These are phyloP conservation scores for Sinohyriopsis cumingii DNA, from an alignment of 2,888 invertebrate species.

Conservation along the genomic window DNA sequence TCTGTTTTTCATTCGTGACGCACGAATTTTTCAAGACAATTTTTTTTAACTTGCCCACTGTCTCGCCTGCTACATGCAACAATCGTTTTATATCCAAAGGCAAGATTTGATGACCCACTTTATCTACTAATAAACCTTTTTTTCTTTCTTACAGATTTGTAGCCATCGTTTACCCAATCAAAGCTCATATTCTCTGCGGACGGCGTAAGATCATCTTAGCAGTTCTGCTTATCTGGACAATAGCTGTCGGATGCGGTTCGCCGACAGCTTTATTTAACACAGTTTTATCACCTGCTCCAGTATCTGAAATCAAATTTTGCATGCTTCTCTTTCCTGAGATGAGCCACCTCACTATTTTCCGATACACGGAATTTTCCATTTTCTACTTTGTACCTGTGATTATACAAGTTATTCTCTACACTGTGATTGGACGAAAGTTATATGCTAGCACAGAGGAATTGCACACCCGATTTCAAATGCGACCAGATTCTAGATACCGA, in stretches of 20 bases:
- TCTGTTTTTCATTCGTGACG: too few species aligned
- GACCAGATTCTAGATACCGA: conserved; percentile 45
- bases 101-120: too few species aligned
- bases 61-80: too few species aligned
- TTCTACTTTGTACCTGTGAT: conserved; percentile 70
- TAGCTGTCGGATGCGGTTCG: conserved; percentile 62
- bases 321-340: conserved; percentile 54
- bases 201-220: conserved; percentile 62
- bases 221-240: conserved; percentile 68
- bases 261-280: conserved; percentile 66
- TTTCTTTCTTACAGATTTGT: conserved; percentile 65
- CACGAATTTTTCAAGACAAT: too few species aligned
- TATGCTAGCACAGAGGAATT: conserved; percentile 65
- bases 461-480: conserved; percentile 54
- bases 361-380: conserved; percentile 64
- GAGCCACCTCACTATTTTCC: conserved; percentile 50
- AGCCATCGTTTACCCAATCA: conserved; percentile 71
- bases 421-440: conserved; percentile 63
- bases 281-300: conserved; percentile 27
- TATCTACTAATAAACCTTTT: too few species aligned
- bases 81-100: too few species aligned
- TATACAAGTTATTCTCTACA: conserved; percentile 67
- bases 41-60: too few species aligned
- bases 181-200: conserved; percentile 70
- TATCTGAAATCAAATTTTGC: conserved; percentile 53